Conservation (phyloP, 2,888 invertebrate genomes). For the Harpagoxenus sublaevis region DNA sequence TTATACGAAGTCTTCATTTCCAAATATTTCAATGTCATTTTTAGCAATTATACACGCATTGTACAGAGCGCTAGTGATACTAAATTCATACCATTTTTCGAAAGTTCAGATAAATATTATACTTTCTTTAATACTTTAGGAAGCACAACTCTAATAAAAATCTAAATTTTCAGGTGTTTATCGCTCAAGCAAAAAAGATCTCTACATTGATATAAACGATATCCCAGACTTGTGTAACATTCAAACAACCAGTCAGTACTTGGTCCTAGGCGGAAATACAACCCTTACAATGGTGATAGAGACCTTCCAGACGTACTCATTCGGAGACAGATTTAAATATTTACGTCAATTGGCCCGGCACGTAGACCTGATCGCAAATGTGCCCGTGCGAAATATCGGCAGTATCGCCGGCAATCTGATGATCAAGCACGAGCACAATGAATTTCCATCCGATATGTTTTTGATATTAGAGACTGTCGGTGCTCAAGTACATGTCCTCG, state of each 20-base stretch:
- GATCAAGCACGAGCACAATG: slow-evolving; percentile 89
- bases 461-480: slow-evolving; percentile 89
- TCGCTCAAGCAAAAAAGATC: slow-evolving; percentile 84
- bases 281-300: slow-evolving; percentile 88
- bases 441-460: slow-evolving; percentile 92
- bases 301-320: slow-evolving; percentile 85
- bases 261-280: slow-evolving; percentile 88
- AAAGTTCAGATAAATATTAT: not conserved
- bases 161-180: slow-evolving; percentile 85
- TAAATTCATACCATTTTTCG: not conserved
- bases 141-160: too few species aligned
- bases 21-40: not conserved
- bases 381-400: slow-evolving; percentile 91
- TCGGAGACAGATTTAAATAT: slow-evolving; percentile 88
- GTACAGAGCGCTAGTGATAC: not conserved
- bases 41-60: not conserved
- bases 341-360: slow-evolving; percentile 88
- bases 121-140: not conserved
- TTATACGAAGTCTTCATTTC: not conserved
- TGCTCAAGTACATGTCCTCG: slow-evolving; percentile 88
- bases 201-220: slow-evolving; percentile 87
- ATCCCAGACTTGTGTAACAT: slow-evolving; percentile 86
- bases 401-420: slow-evolving; percentile 91
- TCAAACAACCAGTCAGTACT: slow-evolving; percentile 77
- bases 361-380: slow-evolving; percentile 90